A percentile compares a stretch with the other conserved stretches of the same genome.
Conservation (phyloP, 1,140 invertebrate genomes). For the Apis mellifera region DNA sequence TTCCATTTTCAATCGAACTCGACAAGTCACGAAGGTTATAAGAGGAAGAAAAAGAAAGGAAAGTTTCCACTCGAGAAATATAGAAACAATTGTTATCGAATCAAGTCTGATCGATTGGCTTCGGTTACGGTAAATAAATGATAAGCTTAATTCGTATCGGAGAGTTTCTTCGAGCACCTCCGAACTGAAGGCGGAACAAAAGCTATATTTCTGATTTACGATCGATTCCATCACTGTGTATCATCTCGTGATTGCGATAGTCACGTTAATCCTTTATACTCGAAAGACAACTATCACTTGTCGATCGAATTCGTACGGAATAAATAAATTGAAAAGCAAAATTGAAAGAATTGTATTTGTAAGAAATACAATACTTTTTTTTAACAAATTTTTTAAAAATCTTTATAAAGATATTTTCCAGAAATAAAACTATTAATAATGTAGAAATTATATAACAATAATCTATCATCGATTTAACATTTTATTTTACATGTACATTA, state of each 20-base stretch:
- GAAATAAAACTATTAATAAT: too few species aligned
- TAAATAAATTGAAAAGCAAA: too few species aligned
- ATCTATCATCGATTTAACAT: too few species aligned
- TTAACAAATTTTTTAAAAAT: too few species aligned
- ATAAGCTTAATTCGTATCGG: conserved; percentile 4
- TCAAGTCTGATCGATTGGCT: conserved; percentile 13
- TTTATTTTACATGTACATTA: too few species aligned
- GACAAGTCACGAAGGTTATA: not conserved
- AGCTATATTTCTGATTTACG: not conserved
- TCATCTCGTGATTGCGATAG: not conserved
- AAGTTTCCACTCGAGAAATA: not conserved
- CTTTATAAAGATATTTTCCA: too few species aligned
- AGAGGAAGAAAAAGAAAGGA: not conserved
- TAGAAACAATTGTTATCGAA: conserved; percentile 1
- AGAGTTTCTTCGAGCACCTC: not conserved
- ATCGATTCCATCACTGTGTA: conserved; percentile 5
- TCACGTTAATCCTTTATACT: too few species aligned
- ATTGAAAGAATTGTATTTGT: too few species aligned
- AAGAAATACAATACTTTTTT: too few species aligned
- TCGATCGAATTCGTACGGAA: too few species aligned
- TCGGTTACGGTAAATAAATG: conserved; percentile 15
- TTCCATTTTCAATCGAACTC: not conserved
- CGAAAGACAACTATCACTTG: too few species aligned
- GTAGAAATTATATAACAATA: too few species aligned
- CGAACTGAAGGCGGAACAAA: not conserved